Evolutionary conservation across 2,113 vertebrate genomes (phyloP).

Genomic region (Xyrauchen texanus): DNA sequence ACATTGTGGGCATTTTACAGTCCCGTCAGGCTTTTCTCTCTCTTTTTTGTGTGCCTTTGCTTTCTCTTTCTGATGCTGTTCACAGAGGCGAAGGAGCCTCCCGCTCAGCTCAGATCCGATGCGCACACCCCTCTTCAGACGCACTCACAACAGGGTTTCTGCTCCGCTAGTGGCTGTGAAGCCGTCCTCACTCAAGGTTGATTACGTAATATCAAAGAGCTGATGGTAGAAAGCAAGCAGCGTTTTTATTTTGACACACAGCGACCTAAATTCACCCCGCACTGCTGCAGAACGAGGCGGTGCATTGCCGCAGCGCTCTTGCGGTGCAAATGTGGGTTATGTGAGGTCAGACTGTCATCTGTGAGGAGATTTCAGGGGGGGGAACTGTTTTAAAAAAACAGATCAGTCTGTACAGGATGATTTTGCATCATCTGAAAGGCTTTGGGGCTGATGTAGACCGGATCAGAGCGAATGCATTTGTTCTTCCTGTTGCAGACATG

Average conservation of each 20-base stretch:
- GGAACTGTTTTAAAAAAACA: slow-evolving; percentile 1
- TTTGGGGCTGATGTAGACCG: neutral
- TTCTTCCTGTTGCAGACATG: too few species aligned
- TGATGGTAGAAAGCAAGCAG: slow-evolving; percentile 33
- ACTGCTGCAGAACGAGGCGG: slow-evolving; percentile 1
- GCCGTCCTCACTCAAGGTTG: slow-evolving; percentile 36
- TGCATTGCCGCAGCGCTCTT: neutral
- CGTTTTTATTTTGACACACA: slow-evolving; percentile 37
- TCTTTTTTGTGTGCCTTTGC: neutral
- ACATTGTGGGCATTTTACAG: slow-evolving; percentile 3
- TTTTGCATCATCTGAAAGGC: neutral
- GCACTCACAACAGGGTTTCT: slow-evolving; percentile 34
- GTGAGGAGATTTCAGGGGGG: slow-evolving; percentile 9
- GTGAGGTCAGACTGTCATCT: slow-evolving; percentile 15
- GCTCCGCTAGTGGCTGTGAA: slow-evolving; percentile 21
- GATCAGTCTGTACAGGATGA: neutral
- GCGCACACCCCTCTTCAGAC: too few species aligned
- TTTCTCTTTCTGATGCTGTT: slow-evolving; percentile 40
- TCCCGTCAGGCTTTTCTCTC: slow-evolving; percentile 25
- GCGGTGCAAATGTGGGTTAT: neutral
- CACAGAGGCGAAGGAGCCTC: slow-evolving; percentile 2
- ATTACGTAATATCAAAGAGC: slow-evolving; percentile 53
- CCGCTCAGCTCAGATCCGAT: too few species aligned
- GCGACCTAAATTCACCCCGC: slow-evolving; percentile 36
- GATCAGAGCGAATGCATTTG: too few species aligned